These are phyloP conservation scores for Monopterus albus DNA, from an alignment of 2,113 vertebrate genomes.

Conservation along the genomic window DNA sequence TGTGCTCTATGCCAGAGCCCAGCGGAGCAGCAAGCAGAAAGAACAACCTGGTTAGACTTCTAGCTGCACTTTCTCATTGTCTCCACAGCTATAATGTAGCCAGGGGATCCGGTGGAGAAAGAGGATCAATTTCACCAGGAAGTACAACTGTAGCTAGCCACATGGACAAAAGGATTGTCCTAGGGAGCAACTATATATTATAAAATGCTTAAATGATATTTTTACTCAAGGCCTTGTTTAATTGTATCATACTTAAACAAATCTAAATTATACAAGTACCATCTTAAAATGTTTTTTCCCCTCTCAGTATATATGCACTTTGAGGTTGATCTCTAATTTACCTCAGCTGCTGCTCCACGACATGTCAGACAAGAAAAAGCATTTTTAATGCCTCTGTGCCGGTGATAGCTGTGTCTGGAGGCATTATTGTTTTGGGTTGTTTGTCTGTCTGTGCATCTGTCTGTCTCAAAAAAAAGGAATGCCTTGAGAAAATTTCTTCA, in stretches of 20 bases:
- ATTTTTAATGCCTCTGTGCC: no score
- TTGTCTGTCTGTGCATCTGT: no score
- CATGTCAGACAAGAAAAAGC: not conserved
- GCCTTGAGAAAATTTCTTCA: no score
- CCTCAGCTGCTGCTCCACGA: not conserved
- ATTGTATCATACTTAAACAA: no score
- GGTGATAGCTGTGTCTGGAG: no score
- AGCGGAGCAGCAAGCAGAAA: constrained; percentile 88
- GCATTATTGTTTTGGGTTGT: no score
- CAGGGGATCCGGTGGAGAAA: not conserved
- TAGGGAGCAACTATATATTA: no score
- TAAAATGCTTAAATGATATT: constrained; percentile 1
- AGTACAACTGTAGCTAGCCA: not conserved
- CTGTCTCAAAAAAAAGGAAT: no score
- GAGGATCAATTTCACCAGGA: not conserved
- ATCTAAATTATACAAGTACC: no score
- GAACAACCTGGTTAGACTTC: constrained; percentile 83
- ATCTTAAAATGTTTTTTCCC: not conserved
- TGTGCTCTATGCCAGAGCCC: constrained; percentile 91
- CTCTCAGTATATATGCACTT: not conserved
- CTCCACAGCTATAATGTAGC: not conserved
- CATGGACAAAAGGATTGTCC: not conserved
- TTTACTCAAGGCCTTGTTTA: constrained; percentile 5
- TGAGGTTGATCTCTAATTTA: not conserved
- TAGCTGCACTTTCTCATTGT: not conserved